Base-by-base conservation (phyloP, 2,113 vertebrate genomes). In the Pungitius pungitius region DNA sequence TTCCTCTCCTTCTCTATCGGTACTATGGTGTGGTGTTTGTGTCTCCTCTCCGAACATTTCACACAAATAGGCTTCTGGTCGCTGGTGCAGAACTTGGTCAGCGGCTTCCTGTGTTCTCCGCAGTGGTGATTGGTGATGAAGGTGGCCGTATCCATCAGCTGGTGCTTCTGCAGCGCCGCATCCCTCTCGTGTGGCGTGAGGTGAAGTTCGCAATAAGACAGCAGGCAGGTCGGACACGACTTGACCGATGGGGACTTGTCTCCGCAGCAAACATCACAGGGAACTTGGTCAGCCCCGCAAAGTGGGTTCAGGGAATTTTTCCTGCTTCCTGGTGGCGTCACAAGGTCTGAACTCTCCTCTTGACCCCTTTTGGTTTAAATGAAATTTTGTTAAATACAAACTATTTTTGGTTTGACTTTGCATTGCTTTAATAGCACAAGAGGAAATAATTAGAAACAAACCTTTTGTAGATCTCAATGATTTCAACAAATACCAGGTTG, bases 41-140 rank as follows among this genome's bases (percentile, higher is more conserved):
- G 96, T 66, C 94, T 92, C 14, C 90, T 93, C 87, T 95, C 95
- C 77, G 93, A 93, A 84, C 96, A 97, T 22, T 93, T 92, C 68
- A 89, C 93, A 59, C 96, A 97, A 88, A 97, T 92, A 61, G 94
- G 95, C 51, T 86, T 90, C 82, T 95, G 93, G 86, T 96, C 95
- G 0, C 86, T 93, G 90, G 93, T 93, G 84, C 96, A 96, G 91
- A 95, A 97, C 75, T 94, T 94, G 74, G 95, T 94, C 93, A 96
- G 95, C 3, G 93, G 95, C 91, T 93, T 93, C 75, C 92, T 91
- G 0, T 97, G 96, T 51, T 93, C 80, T 0, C 91, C 91, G 62
- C 96, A 97, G 17, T 70, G 60, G 47, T 87, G 94, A 91, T 57
- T 93, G 91, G 51, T 88, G 93, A 54, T 91, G 91, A 71, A 95